phyloP scores from a whole-genome alignment of 2,888 invertebrate genomes.

The Aethes cnicana region DNA sequence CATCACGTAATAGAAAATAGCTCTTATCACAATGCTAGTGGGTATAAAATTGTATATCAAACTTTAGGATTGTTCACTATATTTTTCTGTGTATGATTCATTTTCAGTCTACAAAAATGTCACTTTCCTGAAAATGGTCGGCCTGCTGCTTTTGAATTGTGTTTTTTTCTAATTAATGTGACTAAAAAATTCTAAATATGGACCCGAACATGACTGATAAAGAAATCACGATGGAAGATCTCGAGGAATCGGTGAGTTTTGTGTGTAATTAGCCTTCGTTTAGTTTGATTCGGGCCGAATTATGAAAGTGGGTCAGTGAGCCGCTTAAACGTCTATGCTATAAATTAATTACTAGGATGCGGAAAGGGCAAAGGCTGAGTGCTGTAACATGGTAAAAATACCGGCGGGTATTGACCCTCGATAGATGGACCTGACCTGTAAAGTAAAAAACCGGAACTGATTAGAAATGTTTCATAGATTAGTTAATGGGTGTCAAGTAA shows the following conservation, averaged over 20 bases:
- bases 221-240: conserved; percentile 68
- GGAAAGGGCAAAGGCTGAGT: conserved; percentile 24
- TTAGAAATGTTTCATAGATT: no score
- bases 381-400: conserved; percentile 4
- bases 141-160: conserved; percentile 38
- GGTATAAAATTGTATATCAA: background rate
- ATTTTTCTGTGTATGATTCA: no score
- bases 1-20: background rate
- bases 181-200: conserved; percentile 44
- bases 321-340: conserved; percentile 47
- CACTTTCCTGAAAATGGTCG: conserved; percentile 53
- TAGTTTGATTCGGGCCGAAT: conserved; percentile 34
- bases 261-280: conserved; percentile 27
- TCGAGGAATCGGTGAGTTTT: conserved; percentile 69
- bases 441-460: no score
- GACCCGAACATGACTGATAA: conserved; percentile 63
- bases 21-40: rapidly evolving
- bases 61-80: no score
- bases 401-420: no score
- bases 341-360: conserved; percentile 27
- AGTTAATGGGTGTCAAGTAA: no score
- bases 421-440: no score
- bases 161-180: conserved; percentile 44
- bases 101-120: conserved; percentile 33
- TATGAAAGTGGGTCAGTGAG: conserved; percentile 58